Evolutionary conservation across 2,797 vertebrate genomes (phyloP), one percentile per base, ranked within the genome.

Genomic region (Neosilurus hyrtlii): DNA sequence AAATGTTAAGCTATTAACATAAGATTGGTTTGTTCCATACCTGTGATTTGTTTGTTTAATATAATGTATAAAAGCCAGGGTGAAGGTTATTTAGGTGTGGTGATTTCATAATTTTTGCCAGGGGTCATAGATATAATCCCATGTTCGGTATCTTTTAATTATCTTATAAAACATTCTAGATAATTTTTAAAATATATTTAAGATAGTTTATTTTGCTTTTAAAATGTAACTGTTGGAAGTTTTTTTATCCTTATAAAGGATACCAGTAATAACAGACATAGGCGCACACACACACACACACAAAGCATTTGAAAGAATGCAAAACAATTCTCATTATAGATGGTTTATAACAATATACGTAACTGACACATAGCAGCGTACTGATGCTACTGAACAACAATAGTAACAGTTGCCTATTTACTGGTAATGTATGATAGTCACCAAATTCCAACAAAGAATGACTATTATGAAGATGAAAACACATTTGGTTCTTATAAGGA

Each of bases 301-400:
- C 20, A 6, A 20, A 2, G 20, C 14, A 59, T 59, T 75, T 59
- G 12, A 62, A 81, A 37, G 2, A 30, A 82, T 65, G 71, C 61
- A 74, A 35, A 82, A 70, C 24, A 24, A 9, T 43, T 20, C 51
- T 65, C 62, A 52, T 73, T 14, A 52, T 82, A 26, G 56, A 63
- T 26, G 49, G 20, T 79, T 79, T 79, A 72, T 83, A 67, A 66
- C 72, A 68, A 26, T 20, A 54, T 62, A 22, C 54, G 26, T 16
- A 61, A 59, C 11, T 52, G 37, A 71, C 35, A 59, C 30, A 79
- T 24, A 79, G 57, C 66, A 71, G 43, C 26, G 20, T 43, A 62
- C 9, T 71, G 35, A 72, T 54, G 73, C 68, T 78, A 73, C 37
- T 66, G 1, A 65, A 70, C 54, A 68, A 56, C 65, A 63, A 59